Conservation (phyloP, 2,888 invertebrate species). For the Limnephilus marmoratus region DNA sequence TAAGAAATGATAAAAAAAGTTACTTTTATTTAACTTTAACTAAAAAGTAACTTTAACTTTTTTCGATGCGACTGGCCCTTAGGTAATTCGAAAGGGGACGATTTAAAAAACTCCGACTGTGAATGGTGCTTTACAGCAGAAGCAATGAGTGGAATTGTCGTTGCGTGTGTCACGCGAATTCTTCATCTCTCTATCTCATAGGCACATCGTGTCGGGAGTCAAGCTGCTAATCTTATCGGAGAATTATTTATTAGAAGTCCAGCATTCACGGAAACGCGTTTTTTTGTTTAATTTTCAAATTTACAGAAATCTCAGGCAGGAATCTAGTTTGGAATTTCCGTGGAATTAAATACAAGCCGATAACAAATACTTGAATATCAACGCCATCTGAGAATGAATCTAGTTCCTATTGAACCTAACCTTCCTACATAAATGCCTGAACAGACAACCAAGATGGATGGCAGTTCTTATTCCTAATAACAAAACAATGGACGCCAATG, state of each 20-base stretch:
- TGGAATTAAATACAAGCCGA: background rate
- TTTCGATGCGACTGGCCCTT: too few species aligned
- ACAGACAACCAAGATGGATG: too few species aligned
- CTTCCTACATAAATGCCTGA: too few species aligned
- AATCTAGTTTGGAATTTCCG: background rate
- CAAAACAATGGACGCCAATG: too few species aligned
- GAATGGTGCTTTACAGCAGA: background rate
- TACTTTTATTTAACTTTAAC: too few species aligned
- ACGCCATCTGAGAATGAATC: background rate
- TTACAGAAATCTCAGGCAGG: background rate
- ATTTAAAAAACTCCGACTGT: background rate
- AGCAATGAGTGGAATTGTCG: background rate
- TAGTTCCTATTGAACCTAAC: too few species aligned
- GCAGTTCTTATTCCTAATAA: too few species aligned
- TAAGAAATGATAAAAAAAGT: too few species aligned
- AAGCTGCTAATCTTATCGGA: background rate
- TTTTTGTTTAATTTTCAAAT: background rate
- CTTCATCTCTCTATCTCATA: background rate
- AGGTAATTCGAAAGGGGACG: background rate
- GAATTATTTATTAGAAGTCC: background rate
- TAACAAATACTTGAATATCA: background rate
- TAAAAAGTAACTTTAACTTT: too few species aligned
- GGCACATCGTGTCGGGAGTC: background rate
- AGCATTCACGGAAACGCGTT: background rate
- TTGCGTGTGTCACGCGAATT: constrained; percentile 23